Base-by-base conservation (phyloP, 2,113 vertebrate genomes). In the Rhinoptilus africanus region DNA sequence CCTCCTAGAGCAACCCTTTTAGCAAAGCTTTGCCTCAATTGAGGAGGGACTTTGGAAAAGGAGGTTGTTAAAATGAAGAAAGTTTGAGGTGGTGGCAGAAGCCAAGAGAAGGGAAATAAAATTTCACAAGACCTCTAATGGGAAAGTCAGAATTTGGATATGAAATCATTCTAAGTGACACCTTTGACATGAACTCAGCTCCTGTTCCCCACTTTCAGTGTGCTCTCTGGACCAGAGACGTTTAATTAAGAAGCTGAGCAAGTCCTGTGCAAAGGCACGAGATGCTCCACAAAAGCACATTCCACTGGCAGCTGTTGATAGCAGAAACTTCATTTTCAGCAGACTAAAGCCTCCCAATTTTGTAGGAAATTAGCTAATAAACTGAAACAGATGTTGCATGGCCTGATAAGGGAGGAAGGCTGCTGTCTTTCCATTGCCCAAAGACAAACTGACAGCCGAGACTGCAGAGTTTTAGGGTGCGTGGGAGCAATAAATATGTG, bases 301-400 rank as follows among this genome's bases (percentile, higher is more conserved):
- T 96, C 69, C 81, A 76, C 79, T 95, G 85, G 75, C 74, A 96
- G 71, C 50, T 83, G 77, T 30, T 90, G 87, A 93, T 67, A 92
- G 87, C 62, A 87, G 69, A 88, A 95, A 72, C 54, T 74, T 92
- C 16, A 71, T 88, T 96, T 90, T 81, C 67, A 94, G 47, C 41
- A 86, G 39, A 77, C 59, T 85, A 74, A 86, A 92, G 54, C 51
- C 79, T 95, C 83, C 51, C 34, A 84, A 0, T 87, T 96, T 84
- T 56, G 27, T 53, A 86, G 87, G 43, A 94, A 93, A 94, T 71
- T 21, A 97, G 63, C 48, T 95, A 93, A 93, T 89, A 93, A 95
- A 88, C 75, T 74, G 84, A 95, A 97, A 94, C 78, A 96, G 87
- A 94, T 95, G 92, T 74, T 88, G 72, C 64, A 14, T 9, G 18